Conservation (phyloP, 2,888 invertebrate species). For the Hermodice carunculata region DNA sequence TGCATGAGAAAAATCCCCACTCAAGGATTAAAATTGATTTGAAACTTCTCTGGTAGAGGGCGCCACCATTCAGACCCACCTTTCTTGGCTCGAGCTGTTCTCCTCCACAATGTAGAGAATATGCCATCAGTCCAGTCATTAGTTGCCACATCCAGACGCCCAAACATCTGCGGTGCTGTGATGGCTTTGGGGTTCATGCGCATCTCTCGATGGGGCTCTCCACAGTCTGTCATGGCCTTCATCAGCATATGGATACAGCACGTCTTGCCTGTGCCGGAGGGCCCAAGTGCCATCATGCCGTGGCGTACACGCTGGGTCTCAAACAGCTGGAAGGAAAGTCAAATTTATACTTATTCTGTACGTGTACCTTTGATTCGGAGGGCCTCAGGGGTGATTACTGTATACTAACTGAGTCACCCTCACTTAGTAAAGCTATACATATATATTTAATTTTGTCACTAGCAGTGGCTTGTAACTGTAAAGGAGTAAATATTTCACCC, state of each 20-base stretch:
- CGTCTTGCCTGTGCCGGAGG: conserved; percentile 95
- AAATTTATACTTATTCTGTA: too few relatives aligned
- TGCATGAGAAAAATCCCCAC: too few relatives aligned
- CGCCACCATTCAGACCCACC: conserved; percentile 46
- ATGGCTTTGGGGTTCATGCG: conserved; percentile 99
- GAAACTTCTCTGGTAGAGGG: too few relatives aligned
- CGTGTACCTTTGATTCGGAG: too few relatives aligned
- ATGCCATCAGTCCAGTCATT: conserved; percentile 99
- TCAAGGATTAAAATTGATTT: too few relatives aligned
- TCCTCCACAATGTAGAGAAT: conserved; percentile 96
- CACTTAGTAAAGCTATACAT: too few relatives aligned
- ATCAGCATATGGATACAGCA: conserved; percentile 91
- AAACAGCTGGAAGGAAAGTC: conserved; percentile 57
- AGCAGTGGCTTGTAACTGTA: too few relatives aligned
- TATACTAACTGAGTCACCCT: too few relatives aligned
- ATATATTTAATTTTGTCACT: too few relatives aligned
- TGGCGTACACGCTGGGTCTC: conserved; percentile 71
- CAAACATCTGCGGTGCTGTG: conserved; percentile 98
- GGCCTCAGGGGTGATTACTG: too few relatives aligned
- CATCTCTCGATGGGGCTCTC: conserved; percentile 91
- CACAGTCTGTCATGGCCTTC: conserved; percentile 90
- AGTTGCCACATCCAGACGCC: conserved; percentile 93
- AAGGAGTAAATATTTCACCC: too few relatives aligned
- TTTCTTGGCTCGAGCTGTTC: conserved; percentile 89
- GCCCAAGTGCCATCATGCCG: conserved; percentile 87